A percentile compares a stretch with the other conserved stretches of the same genome.
Conservation (phyloP, 2,113 vertebrate genomes). For the pig (Sus scrofa) region T2T-Sscrofa CM000815.6:118511501-118512000, state of each 20-base stretch:
- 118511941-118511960: not conserved
- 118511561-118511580: not conserved
- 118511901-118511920: conserved; percentile 52
- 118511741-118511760: conserved; percentile 47
- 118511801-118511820: conserved; percentile 72
- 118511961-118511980: not conserved
- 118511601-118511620: conserved; percentile 29
- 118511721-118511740: conserved; percentile 61
- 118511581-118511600: conserved; percentile 24
- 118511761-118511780: conserved; percentile 59
- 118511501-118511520: not conserved
- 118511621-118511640: conserved; percentile 25
- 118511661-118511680: conserved; percentile 25
- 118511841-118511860: conserved; percentile 68
- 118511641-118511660: not conserved
- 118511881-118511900: conserved; percentile 15
- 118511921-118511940: not conserved
- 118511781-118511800: conserved; percentile 72
- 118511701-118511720: conserved; percentile 60
- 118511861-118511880: conserved; percentile 34
- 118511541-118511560: not conserved
- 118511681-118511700: conserved; percentile 52
- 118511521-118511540: not conserved
- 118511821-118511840: conserved; percentile 65
- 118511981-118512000: not conserved